Conservation (phyloP, 1,140 invertebrate genomes). For the Cyrtorhinus lividipennis region DNA sequence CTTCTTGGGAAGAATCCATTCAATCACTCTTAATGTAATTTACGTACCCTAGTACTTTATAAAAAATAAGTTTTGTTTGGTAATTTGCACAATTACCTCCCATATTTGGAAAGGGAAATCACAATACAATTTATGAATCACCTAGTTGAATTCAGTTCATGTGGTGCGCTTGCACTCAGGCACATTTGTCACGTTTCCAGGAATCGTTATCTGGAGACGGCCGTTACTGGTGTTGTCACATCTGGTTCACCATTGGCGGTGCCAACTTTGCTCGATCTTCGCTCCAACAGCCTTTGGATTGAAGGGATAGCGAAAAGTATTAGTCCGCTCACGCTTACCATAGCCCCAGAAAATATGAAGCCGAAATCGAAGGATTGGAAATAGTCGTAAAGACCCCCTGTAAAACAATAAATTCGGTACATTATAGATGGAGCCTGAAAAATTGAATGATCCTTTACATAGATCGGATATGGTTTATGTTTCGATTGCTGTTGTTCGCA, state of each 20-base stretch:
- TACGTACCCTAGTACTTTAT: too few species aligned
- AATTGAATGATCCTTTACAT: conserved; percentile 2
- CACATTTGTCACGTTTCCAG: neutral
- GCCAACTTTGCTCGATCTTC: neutral
- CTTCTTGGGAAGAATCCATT: too few species aligned
- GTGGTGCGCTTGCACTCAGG: neutral
- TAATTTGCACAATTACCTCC: too few species aligned
- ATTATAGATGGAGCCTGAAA: too few species aligned
- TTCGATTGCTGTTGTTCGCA: neutral
- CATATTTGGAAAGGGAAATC: too few species aligned
- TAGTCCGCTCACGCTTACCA: conserved; percentile 71
- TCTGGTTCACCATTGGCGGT: neutral
- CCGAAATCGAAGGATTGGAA: conserved; percentile 64
- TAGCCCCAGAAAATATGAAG: conserved; percentile 64
- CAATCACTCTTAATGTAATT: too few species aligned
- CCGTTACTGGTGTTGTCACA: neutral
- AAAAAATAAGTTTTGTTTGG: too few species aligned
- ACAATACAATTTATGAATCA: neutral
- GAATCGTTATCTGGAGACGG: neutral
- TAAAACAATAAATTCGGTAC: too few species aligned
- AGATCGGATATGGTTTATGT: neutral
- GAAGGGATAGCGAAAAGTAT: conserved; percentile 77
- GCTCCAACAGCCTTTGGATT: conserved; percentile 41
- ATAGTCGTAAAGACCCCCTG: conserved; percentile 67
- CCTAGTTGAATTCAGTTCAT: neutral